Evolutionary conservation across 1,140 invertebrate species (phyloP), one percentile per base, ranked within the genome.

Genomic region (Drosophila nasuta): DNA sequence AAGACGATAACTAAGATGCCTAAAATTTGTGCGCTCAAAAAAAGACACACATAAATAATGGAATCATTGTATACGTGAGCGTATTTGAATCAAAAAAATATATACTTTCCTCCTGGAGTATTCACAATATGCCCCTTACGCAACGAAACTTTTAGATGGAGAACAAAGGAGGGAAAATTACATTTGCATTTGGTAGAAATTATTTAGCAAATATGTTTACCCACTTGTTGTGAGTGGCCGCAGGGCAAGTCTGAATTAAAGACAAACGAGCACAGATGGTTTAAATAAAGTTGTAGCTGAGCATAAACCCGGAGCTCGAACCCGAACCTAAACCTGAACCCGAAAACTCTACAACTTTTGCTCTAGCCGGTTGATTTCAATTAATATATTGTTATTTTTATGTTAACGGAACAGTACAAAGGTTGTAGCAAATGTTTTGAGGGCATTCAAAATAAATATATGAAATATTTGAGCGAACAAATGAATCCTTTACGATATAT

Each of bases 101-200:
- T 6, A 38, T 2, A 38, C 7, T 38, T 38, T 7, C 20, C 3
- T 38, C 35, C 8, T 8, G 8, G 8, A 38, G 8, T 38, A 33
- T 33, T 7, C 30, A 38, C 35, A 38, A 38, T 38, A 10, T 38
- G 7, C 7, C 35, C 8, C 35, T 30, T 25, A 25, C n/a, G 5
- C n/a, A 56, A 58, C 28, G 6, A 25, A 60, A 30, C 8, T 49
- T 48, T 43, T 46, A 56, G 11, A 73, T 58, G 45, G 3, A 35
- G 30, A 51, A 51, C 33, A 69, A 74, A 60, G 38, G 48, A 11
- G 52, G 67, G 30, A 63, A 79, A 77, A 72, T 70, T 77, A 65
- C 77, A 87, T 87, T 82, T 87, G 46, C 71, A 87, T 81, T 82
- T 85, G 10, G 17, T 59, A 51, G 66, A 78, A 88, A 87, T 74